Base-by-base conservation (phyloP, 2,888 invertebrate species). In the Lasioglossum figueresi region DNA sequence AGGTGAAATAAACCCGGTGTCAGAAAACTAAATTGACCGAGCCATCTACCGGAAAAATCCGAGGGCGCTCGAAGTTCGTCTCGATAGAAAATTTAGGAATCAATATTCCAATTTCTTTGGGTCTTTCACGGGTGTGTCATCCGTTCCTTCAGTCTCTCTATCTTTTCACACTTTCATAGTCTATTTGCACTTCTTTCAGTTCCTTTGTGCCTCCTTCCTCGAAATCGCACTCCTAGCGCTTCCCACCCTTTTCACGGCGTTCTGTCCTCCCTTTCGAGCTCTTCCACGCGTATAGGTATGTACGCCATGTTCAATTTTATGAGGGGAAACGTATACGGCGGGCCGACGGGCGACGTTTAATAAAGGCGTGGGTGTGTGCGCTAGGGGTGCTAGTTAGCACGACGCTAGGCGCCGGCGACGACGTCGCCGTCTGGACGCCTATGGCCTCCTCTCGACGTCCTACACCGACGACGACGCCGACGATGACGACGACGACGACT, bases 391-490 rank as follows among this genome's bases (percentile, higher is more conserved):
- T 94, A 94, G 94, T 94, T 94, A 94, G 94, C 93, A 92, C 94
- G 91, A 90, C 91, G 92, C 92, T 91, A 91, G 94, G 94, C 94
- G 94, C 93, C 94, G 92, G 77, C 92, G 92, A 90, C 92, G 92
- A 89, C 86, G 93, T 91, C 94, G 94, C 94, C 94, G 94, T 94
- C 94, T 94, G 94, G 94, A 94, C 94, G 94, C 93, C 93, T 91
- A 92, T 92, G 92, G 91, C 89, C 91, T 92, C 92, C 90, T 79
- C 87, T 88, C 90, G 82, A 86, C 88, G 85, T 87, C 87, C 88
- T 90, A 86, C 81, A 87, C 87, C 90, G 82, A 68, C 86, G 84
- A 73, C 88, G 79, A 73, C 80, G 76, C 12, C 80, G 82, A 70
- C 82, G 77, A 52, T 76, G 83, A 80, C 79, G 83, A 79, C 83